Conservation (phyloP, 2,797 vertebrate genomes). For the Halcyon chelicuti region DNA sequence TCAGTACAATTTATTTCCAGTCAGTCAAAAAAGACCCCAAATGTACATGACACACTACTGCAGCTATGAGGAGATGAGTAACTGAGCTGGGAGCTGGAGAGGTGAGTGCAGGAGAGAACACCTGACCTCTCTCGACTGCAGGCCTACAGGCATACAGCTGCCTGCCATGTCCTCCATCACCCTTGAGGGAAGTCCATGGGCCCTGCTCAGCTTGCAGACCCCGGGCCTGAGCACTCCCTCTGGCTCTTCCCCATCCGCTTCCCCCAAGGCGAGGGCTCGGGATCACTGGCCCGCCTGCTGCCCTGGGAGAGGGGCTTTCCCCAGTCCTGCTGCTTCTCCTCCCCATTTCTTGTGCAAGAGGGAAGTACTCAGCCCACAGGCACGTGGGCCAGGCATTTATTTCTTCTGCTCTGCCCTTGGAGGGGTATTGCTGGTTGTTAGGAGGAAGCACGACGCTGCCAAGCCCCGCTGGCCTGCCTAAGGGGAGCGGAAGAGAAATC, state of each 20-base stretch:
- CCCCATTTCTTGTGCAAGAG: neutral
- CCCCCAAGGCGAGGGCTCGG: fast-evolving
- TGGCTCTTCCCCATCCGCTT: neutral
- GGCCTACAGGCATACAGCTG: neutral
- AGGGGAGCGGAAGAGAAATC: fast-evolving
- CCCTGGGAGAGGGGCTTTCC: neutral
- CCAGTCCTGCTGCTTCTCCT: fast-evolving
- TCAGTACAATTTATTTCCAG: constrained; percentile 62
- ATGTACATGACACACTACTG: constrained; percentile 5
- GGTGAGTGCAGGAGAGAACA: neutral
- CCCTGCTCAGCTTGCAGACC: neutral
- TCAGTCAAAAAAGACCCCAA: constrained; percentile 41
- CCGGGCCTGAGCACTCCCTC: fast-evolving
- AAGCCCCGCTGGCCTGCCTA: neutral
- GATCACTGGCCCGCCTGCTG: neutral
- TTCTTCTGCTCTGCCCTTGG: neutral
- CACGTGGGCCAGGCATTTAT: fast-evolving
- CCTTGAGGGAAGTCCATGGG: neutral
- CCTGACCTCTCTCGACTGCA: neutral
- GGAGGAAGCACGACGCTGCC: fast-evolving
- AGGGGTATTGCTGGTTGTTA: too few species aligned
- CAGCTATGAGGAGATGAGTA: constrained; percentile 17
- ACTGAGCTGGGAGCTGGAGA: neutral
- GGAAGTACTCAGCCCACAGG: neutral
- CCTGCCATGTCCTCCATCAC: neutral